Conservation (phyloP, 2,888 invertebrate genomes). For the Chymomyza fuscimana region DNA sequence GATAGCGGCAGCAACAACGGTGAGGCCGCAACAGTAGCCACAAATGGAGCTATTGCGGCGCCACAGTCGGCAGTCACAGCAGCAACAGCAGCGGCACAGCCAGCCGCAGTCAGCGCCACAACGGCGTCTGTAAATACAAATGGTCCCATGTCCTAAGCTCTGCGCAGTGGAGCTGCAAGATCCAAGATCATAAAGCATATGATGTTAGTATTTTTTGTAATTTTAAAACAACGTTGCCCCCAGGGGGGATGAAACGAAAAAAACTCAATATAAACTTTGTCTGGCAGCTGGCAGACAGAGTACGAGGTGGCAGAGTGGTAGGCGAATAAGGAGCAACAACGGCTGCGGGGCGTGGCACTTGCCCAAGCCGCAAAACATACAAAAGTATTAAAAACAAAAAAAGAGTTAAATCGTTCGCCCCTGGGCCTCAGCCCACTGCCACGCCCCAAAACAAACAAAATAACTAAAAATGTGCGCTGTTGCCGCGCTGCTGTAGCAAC, state of each 20-base stretch:
- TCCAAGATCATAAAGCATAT: constrained; percentile 1
- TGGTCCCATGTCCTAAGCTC: constrained; percentile 77
- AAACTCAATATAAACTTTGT: constrained; percentile 53
- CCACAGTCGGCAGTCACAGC: constrained; percentile 13
- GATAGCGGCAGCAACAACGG: constrained; percentile 22
- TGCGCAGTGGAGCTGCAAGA: neutral
- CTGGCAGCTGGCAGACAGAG: constrained; percentile 42
- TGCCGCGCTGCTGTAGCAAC: constrained; percentile 32
- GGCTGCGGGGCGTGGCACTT: neutral
- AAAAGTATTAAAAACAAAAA: constrained; percentile 42
- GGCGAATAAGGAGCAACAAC: constrained; percentile 23
- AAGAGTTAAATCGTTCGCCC: neutral
- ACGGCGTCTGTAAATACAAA: constrained; percentile 60
- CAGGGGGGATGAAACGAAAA: constrained; percentile 41
- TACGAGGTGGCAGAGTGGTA: neutral
- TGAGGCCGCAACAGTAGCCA: constrained; percentile 22
- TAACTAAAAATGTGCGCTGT: constrained; percentile 14
- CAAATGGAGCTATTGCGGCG: constrained; percentile 18
- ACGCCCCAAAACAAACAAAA: constrained; percentile 11
- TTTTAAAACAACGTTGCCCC: constrained; percentile 38
- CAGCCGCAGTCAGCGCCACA: constrained; percentile 37
- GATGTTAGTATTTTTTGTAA: constrained; percentile 61
- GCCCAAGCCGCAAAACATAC: neutral
- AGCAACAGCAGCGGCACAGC: constrained; percentile 24
- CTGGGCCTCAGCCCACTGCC: neutral